A percentile compares a stretch with the other conserved stretches of the same genome.
Evolutionary conservation across 2,888 invertebrate genomes (phyloP).

Genomic region (Galeopsomyia nigrocyanea): DNA sequence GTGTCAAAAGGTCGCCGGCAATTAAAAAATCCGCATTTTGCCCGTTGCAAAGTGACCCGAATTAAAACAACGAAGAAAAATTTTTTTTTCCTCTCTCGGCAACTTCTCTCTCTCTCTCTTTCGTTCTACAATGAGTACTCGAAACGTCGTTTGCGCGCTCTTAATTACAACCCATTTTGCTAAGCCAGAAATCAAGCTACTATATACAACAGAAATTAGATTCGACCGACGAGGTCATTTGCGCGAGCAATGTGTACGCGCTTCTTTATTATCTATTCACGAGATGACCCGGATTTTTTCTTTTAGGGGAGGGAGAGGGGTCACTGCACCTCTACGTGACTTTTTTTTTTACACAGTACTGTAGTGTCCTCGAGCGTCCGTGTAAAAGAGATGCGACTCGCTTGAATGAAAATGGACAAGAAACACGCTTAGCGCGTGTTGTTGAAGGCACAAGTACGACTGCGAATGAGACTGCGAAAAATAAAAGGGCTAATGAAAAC

Average conservation of each 20-base stretch:
- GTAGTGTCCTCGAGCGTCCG: neutral
- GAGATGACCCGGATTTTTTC: conserved; percentile 13
- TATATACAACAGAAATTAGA: conserved; percentile 23
- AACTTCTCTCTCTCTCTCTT: neutral
- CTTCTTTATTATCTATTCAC: conserved; percentile 23
- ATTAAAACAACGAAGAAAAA: conserved; percentile 26
- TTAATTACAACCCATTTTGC: conserved; percentile 8
- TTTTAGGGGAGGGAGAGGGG: neutral
- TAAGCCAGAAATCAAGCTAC: neutral
- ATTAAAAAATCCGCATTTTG: conserved; percentile 40
- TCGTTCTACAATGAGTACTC: conserved; percentile 9
- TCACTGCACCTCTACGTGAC: neutral
- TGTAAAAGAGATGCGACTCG: neutral
- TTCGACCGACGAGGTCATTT: conserved; percentile 1
- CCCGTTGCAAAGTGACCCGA: conserved; percentile 31
- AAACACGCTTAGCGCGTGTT: neutral
- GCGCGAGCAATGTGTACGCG: no score
- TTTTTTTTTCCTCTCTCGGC: neutral
- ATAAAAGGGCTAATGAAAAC: no score
- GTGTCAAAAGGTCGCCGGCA: conserved; percentile 33
- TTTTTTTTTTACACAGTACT: neutral
- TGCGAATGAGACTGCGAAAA: no score
- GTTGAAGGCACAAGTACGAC: no score
- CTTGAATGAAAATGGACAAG: neutral
- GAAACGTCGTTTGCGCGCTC: conserved; percentile 3